These are phyloP conservation scores for Lasioglossum pauxillum DNA, from an alignment of 2,888 invertebrate genomes.

Conservation along the genomic window DNA sequence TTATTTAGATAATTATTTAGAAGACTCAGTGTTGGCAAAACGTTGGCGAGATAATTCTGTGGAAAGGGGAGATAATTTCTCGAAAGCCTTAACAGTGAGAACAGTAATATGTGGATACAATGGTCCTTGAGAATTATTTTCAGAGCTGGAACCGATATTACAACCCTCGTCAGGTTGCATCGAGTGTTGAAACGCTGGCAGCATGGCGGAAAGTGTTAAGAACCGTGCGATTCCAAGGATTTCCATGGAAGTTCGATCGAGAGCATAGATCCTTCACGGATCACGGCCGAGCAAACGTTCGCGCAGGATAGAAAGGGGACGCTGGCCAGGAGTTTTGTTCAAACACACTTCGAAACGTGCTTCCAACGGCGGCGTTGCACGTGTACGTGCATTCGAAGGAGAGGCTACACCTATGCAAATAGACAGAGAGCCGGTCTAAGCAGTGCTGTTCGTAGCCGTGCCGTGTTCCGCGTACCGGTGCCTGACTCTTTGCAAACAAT, in stretches of 20 bases:
- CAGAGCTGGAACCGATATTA: background rate
- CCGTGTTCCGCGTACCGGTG: constrained; percentile 59
- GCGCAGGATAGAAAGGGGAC: constrained; percentile 34
- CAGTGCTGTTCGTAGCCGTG: constrained; percentile 41
- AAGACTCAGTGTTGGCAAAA: background rate
- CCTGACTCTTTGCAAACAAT: constrained; percentile 77
- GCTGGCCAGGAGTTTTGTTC: constrained; percentile 70
- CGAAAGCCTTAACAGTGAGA: background rate
- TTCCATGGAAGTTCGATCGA: constrained; percentile 23
- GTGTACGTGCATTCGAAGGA: constrained; percentile 70
- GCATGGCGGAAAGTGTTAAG: background rate
- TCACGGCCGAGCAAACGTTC: constrained; percentile 20
- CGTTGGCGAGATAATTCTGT: background rate
- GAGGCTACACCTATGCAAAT: constrained; percentile 78
- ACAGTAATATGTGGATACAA: background rate
- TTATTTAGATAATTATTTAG: too few relatives aligned
- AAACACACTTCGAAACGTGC: constrained; percentile 76
- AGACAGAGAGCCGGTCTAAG: constrained; percentile 50
- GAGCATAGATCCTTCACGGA: constrained; percentile 33
- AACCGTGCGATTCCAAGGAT: constrained; percentile 14
- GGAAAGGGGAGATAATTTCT: too few relatives aligned
- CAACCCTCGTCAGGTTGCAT: background rate
- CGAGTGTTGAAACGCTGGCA: background rate
- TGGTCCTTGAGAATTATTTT: background rate
- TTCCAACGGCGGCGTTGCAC: constrained; percentile 73